phyloP scores from a whole-genome alignment of 2,797 vertebrate genomes.

The Sebastes reedi region DNA sequence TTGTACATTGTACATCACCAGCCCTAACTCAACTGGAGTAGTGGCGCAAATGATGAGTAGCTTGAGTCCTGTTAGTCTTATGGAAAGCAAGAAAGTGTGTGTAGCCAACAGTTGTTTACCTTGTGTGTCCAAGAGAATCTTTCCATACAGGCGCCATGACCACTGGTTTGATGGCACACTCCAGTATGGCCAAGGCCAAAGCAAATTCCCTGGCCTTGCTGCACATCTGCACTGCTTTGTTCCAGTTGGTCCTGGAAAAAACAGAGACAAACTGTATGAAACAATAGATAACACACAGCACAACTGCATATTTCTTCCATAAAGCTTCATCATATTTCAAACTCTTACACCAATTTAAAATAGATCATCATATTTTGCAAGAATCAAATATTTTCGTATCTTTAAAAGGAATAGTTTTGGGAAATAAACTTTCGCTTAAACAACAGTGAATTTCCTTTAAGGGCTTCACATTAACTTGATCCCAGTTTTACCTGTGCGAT shows the following conservation, averaged over 20 bases:
- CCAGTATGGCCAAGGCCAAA: conserved; percentile 94
- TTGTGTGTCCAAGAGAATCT: conserved; percentile 96
- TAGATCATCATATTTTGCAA: neutral
- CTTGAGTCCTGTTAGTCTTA: neutral
- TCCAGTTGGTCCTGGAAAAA: conserved; percentile 93
- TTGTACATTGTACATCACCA: too few relatives aligned
- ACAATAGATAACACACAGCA: neutral
- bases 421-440: neutral
- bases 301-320: neutral
- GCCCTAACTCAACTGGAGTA: neutral
- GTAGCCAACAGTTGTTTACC: conserved; percentile 72
- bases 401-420: neutral
- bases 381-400: neutral
- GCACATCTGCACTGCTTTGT: conserved; percentile 99
- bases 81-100: neutral
- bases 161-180: conserved; percentile 98
- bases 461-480: neutral
- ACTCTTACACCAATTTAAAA: neutral
- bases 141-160: conserved; percentile 96
- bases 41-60: neutral
- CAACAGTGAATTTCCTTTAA: neutral
- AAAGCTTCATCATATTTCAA: neutral
- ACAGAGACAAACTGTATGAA: neutral
- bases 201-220: conserved; percentile 98
- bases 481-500: conserved; percentile 89